Evolutionary conservation across 2,797 vertebrate species (phyloP).

Genomic region (Allobates femoralis): DNA sequence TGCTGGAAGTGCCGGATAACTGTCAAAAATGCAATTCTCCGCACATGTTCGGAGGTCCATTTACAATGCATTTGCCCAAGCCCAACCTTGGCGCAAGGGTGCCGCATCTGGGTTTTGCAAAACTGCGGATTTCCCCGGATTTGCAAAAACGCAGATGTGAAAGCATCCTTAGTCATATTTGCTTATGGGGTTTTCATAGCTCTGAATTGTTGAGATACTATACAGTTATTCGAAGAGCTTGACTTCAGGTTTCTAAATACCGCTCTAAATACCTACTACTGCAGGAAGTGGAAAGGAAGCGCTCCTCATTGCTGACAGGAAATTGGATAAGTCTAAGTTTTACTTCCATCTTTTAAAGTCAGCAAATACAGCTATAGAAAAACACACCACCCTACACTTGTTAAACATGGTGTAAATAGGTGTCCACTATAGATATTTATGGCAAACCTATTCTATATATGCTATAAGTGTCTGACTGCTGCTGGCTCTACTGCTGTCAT

Average conservation of each 20-base stretch:
- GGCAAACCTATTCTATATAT: background rate
- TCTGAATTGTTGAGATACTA: background rate
- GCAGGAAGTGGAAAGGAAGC: background rate
- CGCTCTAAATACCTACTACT: background rate
- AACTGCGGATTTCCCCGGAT: too few species aligned
- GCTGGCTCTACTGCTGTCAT: background rate
- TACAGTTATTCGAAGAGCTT: background rate
- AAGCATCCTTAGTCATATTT: too few species aligned
- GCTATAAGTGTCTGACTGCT: background rate
- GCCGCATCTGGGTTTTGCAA: too few species aligned
- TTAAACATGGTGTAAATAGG: background rate
- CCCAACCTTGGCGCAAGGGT: too few species aligned
- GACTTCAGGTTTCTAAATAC: background rate
- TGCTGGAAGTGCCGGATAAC: too few species aligned
- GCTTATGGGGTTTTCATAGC: background rate
- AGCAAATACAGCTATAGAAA: background rate
- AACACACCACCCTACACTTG: background rate
- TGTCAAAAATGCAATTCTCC: too few species aligned
- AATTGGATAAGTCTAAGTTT: constrained; percentile 3
- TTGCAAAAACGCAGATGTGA: too few species aligned
- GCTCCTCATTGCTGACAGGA: background rate
- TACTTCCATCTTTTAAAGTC: background rate
- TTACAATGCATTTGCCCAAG: too few species aligned
- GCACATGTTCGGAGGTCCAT: too few species aligned
- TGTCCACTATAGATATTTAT: background rate